Percentiles rank a stretch among this genome's conserved stretches.
These are phyloP conservation scores for Procambarus clarkii DNA, from an alignment of 1,140 invertebrate species.

Conservation along the genomic window DNA sequence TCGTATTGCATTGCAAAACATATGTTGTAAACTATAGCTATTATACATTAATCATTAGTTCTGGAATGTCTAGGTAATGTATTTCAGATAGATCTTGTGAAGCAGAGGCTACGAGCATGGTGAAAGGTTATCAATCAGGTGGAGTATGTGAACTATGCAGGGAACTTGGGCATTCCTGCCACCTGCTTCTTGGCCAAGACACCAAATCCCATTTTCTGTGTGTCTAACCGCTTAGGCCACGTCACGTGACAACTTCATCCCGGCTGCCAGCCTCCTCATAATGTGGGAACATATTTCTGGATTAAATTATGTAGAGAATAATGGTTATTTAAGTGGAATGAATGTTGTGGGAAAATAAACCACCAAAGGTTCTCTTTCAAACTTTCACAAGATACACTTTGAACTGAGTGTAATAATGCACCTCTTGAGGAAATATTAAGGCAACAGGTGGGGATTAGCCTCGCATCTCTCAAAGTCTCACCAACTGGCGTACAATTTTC, in stretches of 20 bases:
- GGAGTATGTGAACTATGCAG: not conserved
- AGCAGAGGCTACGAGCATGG: not conserved
- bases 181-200: not conserved
- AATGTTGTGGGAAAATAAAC: not conserved
- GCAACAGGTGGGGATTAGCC: too few species aligned
- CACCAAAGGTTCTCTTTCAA: not conserved
- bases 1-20: too few species aligned
- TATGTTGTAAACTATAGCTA: not conserved
- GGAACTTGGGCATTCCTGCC: not conserved
- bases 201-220: constrained; percentile 11
- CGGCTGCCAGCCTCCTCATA: not conserved
- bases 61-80: not conserved
- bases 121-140: not conserved
- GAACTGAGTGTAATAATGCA: too few species aligned
- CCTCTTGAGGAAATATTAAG: too few species aligned
- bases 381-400: not conserved
- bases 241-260: not conserved
- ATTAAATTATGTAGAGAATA: constrained; percentile 1
- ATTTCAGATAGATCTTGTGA: not conserved
- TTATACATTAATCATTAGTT: not conserved
- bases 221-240: not conserved
- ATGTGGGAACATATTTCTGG: not conserved
- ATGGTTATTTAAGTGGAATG: not conserved
- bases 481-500: too few species aligned
- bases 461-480: too few species aligned